phyloP scores from a whole-genome alignment of 2,113 vertebrate species.

The Scophthalmus maximus region DNA sequence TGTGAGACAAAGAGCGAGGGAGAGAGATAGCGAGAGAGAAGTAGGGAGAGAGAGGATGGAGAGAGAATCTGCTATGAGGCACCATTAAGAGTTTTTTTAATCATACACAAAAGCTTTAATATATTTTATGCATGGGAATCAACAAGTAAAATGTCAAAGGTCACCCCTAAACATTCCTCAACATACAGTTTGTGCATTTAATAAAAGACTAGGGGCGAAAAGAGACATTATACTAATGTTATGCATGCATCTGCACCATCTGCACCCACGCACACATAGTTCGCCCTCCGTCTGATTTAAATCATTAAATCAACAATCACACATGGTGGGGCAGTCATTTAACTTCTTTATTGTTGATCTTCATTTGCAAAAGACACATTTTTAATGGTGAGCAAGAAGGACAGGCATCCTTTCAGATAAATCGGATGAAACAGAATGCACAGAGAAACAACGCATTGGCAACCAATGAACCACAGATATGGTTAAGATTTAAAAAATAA shows the following conservation, averaged over 20 bases:
- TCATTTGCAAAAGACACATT: not conserved
- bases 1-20: not conserved
- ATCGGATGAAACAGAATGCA: not conserved
- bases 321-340: not conserved
- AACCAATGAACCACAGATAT: not conserved
- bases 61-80: too few species aligned
- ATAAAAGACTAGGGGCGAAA: not conserved
- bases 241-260: too few species aligned
- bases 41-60: too few species aligned
- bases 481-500: not conserved
- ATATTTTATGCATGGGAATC: not conserved
- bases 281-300: not conserved
- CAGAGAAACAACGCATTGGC: not conserved
- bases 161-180: not conserved
- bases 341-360: constrained; percentile 27
- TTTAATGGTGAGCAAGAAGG: not conserved
- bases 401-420: not conserved
- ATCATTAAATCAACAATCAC: constrained; percentile 6
- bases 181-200: not conserved
- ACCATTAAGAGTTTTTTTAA: not conserved
- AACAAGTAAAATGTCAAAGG: not conserved
- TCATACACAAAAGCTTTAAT: not conserved
- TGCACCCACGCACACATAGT: constrained; percentile 9
- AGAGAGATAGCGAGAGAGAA: not conserved
- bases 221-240: not conserved